Evolutionary conservation across 2,113 vertebrate genomes (phyloP), one percentile per base, ranked within the genome.

Genomic region (Menura novaehollandiae): DNA sequence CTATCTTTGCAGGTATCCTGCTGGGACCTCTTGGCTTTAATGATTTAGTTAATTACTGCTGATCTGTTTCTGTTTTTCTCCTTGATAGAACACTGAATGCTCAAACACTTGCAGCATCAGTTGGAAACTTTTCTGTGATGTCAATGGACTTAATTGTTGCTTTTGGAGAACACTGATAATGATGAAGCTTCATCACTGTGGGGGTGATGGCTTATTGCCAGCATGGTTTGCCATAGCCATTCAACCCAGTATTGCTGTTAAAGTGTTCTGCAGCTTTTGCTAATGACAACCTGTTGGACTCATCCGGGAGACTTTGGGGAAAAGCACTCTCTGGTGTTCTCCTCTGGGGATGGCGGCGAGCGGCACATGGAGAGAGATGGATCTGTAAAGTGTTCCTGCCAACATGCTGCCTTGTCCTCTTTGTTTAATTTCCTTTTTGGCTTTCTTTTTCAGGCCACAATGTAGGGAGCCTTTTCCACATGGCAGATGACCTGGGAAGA

Each of bases 391-490:
- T 8, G 6, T 78, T 66, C 63, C 83, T n/a, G 2, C 53, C 52
- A 22, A 18, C 8, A 3, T 55, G 37, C 56, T 71, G 32, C 51
- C 5, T 0, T 3, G 2, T 52, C 37, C 17, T 63, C 59, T n/a
- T 64, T 1, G 0, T 77, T 73, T 92, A 80, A 94, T 43, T 21
- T 55, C 74, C 33, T 85, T 52, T 93, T 52, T 75, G 37, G 16
- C 88, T 95, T 91, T 98, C 68, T 95, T 81, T 97, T 97, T 46
- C 97, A 99, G 99, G 99, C 98, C 98, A 98, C 98, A 98, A 98
- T 97, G 98, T 99, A 96, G 99, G 98, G 97, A 99, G 98, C 98
- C 98, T 99, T 97, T 99, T 99, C 98, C 98, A 99, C 98, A 98
- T 99, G 99, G 99, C 98, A 67, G 99, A 99, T 9, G 99, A 99